A percentile compares a stretch with the other conserved stretches of the same genome.
Evolutionary conservation across 2,113 vertebrate species (phyloP).

Genomic region (Amblyornis subalaris): DNA sequence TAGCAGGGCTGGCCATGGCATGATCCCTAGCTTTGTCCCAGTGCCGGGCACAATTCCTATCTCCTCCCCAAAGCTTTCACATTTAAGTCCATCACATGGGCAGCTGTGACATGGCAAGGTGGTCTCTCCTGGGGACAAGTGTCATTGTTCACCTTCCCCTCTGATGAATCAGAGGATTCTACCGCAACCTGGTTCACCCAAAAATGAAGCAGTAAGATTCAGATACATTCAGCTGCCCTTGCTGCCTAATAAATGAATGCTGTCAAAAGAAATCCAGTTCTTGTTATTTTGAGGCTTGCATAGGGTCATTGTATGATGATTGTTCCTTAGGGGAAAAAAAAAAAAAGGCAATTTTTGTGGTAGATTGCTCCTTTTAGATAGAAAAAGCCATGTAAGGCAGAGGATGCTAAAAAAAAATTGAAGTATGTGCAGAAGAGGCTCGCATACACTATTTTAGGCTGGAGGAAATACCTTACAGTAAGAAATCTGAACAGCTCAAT

Average conservation of each 20-base stretch:
- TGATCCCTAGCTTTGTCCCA: not conserved
- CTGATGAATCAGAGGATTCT: not conserved
- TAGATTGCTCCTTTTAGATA: conserved; percentile 7
- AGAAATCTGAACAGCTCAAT: conserved; percentile 19
- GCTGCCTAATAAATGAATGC: conserved; percentile 9
- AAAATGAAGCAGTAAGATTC: not conserved
- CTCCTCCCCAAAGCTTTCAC: not conserved
- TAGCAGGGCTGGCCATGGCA: not conserved
- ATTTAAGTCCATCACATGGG: not conserved
- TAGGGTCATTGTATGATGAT: conserved; percentile 9
- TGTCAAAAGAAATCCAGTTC: conserved; percentile 35
- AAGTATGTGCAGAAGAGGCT: not conserved
- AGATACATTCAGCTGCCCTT: not conserved
- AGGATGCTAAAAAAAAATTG: not conserved
- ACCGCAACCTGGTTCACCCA: not conserved
- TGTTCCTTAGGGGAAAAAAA: not conserved
- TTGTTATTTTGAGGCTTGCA: conserved; percentile 1
- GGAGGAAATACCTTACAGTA: conserved; percentile 28
- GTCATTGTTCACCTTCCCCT: not conserved
- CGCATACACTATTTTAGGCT: not conserved
- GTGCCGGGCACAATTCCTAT: not conserved
- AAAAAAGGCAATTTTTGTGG: not conserved
- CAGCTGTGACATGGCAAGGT: not conserved
- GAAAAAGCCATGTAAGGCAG: not conserved
- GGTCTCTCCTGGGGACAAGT: not conserved